A percentile compares a stretch with the other conserved stretches of the same genome.
Evolutionary conservation across 2,113 vertebrate species (phyloP).

Genomic region (Sarotherodon lohbergeri): DNA sequence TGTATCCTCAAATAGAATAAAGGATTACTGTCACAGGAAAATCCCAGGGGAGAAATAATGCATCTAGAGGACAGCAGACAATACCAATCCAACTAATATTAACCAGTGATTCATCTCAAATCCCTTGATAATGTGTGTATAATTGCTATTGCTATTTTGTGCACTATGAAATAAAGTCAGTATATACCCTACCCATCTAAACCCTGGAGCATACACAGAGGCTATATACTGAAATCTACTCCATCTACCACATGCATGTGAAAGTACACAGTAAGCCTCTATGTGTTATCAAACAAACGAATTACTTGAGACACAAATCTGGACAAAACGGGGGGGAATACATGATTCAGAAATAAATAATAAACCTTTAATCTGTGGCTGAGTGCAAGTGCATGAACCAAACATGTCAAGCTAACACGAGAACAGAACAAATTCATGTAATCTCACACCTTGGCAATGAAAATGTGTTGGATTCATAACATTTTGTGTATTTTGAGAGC

Average conservation of each 20-base stretch:
- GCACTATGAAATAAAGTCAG: not conserved
- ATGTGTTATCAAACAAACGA: not conserved
- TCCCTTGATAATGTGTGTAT: not conserved
- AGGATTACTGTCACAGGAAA: slow-evolving; percentile 20
- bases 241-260: not conserved
- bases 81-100: slow-evolving; percentile 22
- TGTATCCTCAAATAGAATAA: slow-evolving; percentile 1
- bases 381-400: not conserved
- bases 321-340: not conserved
- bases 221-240: not conserved
- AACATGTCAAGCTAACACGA: not conserved
- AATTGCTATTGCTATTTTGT: not conserved
- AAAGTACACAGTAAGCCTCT: not conserved
- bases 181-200: not conserved
- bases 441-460: not conserved
- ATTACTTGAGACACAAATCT: not conserved
- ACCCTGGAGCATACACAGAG: not conserved
- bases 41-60: slow-evolving; percentile 2
- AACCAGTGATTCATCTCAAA: slow-evolving; percentile 22
- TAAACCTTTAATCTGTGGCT: not conserved
- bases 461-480: not conserved
- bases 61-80: not conserved
- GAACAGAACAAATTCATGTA: not conserved
- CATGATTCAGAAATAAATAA: not conserved
- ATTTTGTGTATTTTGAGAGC: not conserved